These are phyloP conservation scores for Plutomurus gul DNA, from an alignment of 1,140 invertebrate genomes.

Conservation along the genomic window DNA sequence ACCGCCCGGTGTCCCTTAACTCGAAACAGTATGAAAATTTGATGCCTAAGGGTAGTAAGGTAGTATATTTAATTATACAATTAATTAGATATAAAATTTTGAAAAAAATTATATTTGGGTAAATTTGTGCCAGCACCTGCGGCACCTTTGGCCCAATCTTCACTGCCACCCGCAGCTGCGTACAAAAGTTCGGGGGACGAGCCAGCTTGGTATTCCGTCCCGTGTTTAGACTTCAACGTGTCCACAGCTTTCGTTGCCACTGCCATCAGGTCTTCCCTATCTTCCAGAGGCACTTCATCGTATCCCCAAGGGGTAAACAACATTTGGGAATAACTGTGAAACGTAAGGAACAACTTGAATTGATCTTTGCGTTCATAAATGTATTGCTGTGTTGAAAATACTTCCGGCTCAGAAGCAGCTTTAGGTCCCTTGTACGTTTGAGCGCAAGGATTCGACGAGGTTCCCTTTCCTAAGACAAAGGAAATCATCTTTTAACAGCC, in stretches of 20 bases:
- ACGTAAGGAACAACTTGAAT: slow-evolving; percentile 74
- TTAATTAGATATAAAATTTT: neutral
- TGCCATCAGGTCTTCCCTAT: slow-evolving; percentile 37
- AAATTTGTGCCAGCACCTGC: neutral
- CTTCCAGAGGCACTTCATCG: slow-evolving; percentile 36
- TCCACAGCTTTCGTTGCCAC: slow-evolving; percentile 42
- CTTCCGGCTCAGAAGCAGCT: slow-evolving; percentile 91
- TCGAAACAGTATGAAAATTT: slow-evolving; percentile 48
- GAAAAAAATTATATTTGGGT: neutral
- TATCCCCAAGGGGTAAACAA: slow-evolving; percentile 44
- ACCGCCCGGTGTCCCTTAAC: slow-evolving; percentile 40
- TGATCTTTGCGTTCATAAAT: slow-evolving; percentile 62
- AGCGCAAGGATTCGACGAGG: slow-evolving; percentile 83
- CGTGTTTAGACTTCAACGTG: slow-evolving; percentile 40
- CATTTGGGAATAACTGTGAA: slow-evolving; percentile 83
- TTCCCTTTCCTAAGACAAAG: slow-evolving; percentile 62
- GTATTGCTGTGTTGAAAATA: slow-evolving; percentile 72
- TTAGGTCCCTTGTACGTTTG: slow-evolving; percentile 84
- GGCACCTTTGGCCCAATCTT: slow-evolving; percentile 40
- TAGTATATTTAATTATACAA: too few relatives aligned
- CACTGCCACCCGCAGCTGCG: slow-evolving; percentile 37
- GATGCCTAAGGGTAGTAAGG: too few relatives aligned
- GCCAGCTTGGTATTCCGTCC: slow-evolving; percentile 46
- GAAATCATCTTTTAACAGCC: neutral
- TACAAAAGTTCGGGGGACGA: slow-evolving; percentile 47